These are phyloP conservation scores for Phalacrocorax pelagicus DNA, from an alignment of 2,113 vertebrate species.

Conservation along the genomic window DNA sequence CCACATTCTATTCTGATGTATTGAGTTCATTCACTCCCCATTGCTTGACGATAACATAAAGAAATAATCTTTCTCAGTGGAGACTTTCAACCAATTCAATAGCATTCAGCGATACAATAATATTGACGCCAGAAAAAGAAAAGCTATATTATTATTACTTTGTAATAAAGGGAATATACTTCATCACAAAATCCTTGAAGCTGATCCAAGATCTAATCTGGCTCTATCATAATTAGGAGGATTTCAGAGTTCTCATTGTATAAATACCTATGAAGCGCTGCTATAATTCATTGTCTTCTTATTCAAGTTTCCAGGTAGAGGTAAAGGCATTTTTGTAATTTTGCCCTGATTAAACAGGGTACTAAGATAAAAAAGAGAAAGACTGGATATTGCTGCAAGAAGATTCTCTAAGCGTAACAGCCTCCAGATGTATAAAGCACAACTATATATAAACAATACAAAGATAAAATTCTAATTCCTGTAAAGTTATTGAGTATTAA, in stretches of 20 bases:
- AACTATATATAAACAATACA: not conserved
- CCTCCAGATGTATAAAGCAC: not conserved
- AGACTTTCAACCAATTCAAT: not conserved
- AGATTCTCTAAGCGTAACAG: not conserved
- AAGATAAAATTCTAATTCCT: not conserved
- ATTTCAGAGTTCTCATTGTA: not conserved
- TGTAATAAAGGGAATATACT: not conserved
- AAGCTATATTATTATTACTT: not conserved
- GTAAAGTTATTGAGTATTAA: not conserved
- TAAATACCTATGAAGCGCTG: not conserved
- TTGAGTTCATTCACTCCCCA: not conserved
- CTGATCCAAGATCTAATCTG: slow-evolving; percentile 11
- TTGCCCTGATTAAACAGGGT: not conserved
- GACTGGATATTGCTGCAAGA: not conserved
- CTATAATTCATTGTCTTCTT: not conserved
- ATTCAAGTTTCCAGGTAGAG: not conserved
- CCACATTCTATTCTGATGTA: not conserved
- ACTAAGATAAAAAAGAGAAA: not conserved
- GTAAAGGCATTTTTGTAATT: not conserved
- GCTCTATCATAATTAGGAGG: not conserved
- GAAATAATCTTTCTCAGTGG: not conserved
- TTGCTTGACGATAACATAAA: not conserved
- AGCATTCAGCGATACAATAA: not conserved
- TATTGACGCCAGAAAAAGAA: not conserved
- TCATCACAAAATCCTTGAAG: slow-evolving; percentile 32